Conservation (phyloP, 2,888 invertebrate species). For the Xylota segnis region DNA sequence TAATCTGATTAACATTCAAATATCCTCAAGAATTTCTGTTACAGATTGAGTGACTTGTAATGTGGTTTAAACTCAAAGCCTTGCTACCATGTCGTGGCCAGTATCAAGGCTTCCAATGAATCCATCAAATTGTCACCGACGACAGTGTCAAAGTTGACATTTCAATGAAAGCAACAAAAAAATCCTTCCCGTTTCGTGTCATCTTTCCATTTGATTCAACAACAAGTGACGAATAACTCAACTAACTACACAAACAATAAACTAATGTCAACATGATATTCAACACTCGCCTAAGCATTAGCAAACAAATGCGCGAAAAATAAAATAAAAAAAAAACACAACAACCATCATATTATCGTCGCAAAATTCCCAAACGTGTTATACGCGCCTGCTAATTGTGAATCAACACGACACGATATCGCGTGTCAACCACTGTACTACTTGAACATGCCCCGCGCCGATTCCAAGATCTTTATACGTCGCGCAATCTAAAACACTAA, state of each 20-base stretch:
- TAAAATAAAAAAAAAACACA: not conserved
- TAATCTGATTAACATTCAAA: constrained; percentile 10
- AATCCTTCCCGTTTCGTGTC: constrained; percentile 27
- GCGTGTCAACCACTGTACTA: constrained; percentile 36
- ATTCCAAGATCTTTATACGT: constrained; percentile 9
- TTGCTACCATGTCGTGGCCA: too few relatives aligned
- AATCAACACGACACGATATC: constrained; percentile 67
- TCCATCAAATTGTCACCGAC: not conserved
- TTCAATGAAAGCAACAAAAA: constrained; percentile 1
- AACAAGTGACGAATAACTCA: constrained; percentile 29
- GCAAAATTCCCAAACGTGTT: constrained; percentile 53
- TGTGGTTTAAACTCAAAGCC: too few relatives aligned
- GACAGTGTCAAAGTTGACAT: not conserved
- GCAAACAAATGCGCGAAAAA: constrained; percentile 8
- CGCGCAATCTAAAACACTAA: constrained; percentile 29
- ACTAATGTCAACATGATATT: constrained; percentile 43
- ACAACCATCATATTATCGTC: not conserved
- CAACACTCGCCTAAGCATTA: constrained; percentile 17
- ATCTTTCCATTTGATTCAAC: constrained; percentile 29
- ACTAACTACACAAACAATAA: constrained; percentile 41
- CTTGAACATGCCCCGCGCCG: constrained; percentile 27
- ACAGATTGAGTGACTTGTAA: too few relatives aligned
- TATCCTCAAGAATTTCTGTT: not conserved
- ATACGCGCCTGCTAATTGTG: constrained; percentile 47
- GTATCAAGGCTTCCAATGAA: not conserved